Conservation (phyloP, 2,113 vertebrate genomes). For the Colaptes auratus region DNA sequence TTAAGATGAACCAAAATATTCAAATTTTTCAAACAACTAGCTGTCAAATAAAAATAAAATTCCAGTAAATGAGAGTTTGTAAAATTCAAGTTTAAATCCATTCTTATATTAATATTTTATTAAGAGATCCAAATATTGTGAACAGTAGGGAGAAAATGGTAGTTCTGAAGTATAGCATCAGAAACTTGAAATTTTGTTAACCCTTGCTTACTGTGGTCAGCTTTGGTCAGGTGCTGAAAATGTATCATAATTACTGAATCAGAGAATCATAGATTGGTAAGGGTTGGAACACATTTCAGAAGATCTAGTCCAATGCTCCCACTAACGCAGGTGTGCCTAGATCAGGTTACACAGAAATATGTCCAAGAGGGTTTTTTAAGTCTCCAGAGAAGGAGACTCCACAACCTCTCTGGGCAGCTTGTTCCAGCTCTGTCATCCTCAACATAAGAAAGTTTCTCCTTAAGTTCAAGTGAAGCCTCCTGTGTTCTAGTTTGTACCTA, state of each 20-base stretch:
- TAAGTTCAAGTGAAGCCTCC: too few relatives aligned
- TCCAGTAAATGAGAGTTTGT: neutral
- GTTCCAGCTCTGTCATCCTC: too few relatives aligned
- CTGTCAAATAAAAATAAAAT: neutral
- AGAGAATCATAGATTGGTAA: too few relatives aligned
- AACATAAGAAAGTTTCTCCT: too few relatives aligned
- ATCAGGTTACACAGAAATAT: too few relatives aligned
- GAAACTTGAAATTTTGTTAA: neutral
- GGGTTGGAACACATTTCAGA: too few relatives aligned
- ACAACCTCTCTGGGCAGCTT: too few relatives aligned
- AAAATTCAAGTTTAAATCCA: neutral
- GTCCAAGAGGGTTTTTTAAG: too few relatives aligned
- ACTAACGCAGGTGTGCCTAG: too few relatives aligned
- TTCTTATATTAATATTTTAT: neutral
- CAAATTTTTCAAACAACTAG: neutral
- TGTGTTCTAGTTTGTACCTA: too few relatives aligned
- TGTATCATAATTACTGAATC: neutral
- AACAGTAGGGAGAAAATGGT: neutral
- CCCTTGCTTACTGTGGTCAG: rapidly evolving
- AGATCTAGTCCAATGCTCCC: too few relatives aligned
- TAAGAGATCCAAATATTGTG: neutral
- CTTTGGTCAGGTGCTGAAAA: neutral
- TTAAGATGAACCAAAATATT: neutral
- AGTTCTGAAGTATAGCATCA: neutral
- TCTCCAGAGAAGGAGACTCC: too few relatives aligned